These are phyloP conservation scores for Indicator indicator DNA, from an alignment of 2,113 vertebrate species.

Conservation along the genomic window DNA sequence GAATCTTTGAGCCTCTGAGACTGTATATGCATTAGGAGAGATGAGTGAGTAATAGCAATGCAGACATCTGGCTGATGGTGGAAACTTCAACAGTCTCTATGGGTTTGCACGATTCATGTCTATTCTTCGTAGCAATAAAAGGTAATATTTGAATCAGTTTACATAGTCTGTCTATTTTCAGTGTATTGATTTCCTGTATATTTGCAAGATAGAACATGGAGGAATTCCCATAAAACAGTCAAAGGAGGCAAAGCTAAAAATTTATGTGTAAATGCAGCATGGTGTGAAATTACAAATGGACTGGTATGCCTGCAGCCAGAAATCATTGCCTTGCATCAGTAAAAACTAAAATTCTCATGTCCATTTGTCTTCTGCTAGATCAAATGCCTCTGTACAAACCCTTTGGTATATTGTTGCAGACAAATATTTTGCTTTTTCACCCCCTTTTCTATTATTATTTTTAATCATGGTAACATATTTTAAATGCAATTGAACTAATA, in stretches of 20 bases:
- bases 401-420: not conserved
- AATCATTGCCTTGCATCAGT: slow-evolving; percentile 27
- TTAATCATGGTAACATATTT: not conserved
- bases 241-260: slow-evolving; percentile 28
- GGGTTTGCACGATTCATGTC: not conserved
- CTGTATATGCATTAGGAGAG: not conserved
- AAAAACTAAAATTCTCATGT: not conserved
- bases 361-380: slow-evolving; percentile 6
- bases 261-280: slow-evolving; percentile 14
- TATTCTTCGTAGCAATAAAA: slow-evolving; percentile 26
- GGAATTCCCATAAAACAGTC: slow-evolving; percentile 39
- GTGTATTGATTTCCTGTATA: not conserved
- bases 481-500: not conserved
- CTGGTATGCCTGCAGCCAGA: slow-evolving; percentile 14
- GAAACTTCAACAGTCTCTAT: slow-evolving; percentile 1
- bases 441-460: not conserved
- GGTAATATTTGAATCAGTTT: slow-evolving; percentile 20
- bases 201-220: slow-evolving; percentile 5
- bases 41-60: not conserved
- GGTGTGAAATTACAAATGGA: slow-evolving; percentile 32
- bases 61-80: slow-evolving; percentile 32
- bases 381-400: not conserved
- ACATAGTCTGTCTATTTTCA: slow-evolving; percentile 1
- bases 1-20: not conserved
- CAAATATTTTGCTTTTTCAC: not conserved